phyloP scores from a whole-genome alignment of 64 coral and sea anemone genomes.

The Anthopleura sola region DNA sequence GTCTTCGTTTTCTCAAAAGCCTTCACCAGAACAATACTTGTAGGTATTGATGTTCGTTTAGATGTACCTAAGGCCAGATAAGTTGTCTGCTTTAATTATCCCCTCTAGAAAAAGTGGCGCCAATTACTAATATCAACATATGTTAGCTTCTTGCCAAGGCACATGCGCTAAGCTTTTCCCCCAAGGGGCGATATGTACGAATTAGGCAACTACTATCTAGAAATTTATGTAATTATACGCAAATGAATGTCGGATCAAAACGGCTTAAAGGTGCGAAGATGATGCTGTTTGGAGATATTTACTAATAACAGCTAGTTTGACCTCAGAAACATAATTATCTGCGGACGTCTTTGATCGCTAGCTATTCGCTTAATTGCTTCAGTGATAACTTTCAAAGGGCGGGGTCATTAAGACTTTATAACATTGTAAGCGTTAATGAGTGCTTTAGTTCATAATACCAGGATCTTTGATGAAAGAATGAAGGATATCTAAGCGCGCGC shows the following conservation, averaged over 20 bases:
- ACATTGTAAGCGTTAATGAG: conserved; percentile 11
- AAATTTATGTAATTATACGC: conserved; percentile 15
- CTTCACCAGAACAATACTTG: background rate
- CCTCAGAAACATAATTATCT: background rate
- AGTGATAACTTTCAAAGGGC: conserved; percentile 18
- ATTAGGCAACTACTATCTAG: background rate
- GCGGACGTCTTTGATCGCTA: background rate
- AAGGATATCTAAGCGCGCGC: background rate
- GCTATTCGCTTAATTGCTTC: conserved; percentile 14
- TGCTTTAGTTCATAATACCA: background rate
- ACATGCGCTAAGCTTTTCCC: background rate
- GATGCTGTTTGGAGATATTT: conserved; percentile 10
- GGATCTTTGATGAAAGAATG: background rate
- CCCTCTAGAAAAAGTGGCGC: conserved; percentile 8
- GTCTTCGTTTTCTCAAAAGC: background rate
- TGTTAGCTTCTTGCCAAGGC: background rate
- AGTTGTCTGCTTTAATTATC: background rate
- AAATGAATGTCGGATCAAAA: conserved; percentile 6
- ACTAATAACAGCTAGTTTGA: conserved; percentile 14
- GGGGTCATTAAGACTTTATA: background rate
- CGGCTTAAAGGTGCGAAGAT: conserved; percentile 20
- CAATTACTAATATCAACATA: conserved; percentile 10
- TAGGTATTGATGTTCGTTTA: background rate
- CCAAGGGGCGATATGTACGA: background rate
- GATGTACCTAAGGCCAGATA: background rate